phyloP scores from a whole-genome alignment of 2,888 invertebrate species.

The Phyllotreta striolata region DNA sequence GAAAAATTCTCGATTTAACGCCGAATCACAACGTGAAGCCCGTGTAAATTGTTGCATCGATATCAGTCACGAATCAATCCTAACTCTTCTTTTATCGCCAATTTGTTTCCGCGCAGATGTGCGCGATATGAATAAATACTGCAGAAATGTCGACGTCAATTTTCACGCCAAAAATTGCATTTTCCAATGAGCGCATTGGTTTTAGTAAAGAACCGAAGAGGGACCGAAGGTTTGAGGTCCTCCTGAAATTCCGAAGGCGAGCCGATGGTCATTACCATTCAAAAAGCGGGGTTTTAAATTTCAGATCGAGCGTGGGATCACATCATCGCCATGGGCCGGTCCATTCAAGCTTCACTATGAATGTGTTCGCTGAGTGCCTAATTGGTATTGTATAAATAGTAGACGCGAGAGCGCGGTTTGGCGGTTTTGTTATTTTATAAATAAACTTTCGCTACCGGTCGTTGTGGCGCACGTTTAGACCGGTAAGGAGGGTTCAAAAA shows the following conservation, averaged over 20 bases:
- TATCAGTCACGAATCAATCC: background rate
- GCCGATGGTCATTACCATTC: constrained; percentile 41
- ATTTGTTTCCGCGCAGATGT: too few relatives aligned
- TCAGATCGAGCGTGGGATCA: constrained; percentile 47
- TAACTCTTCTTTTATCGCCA: too few relatives aligned
- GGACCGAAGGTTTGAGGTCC: background rate
- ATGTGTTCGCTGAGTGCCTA: constrained; percentile 52
- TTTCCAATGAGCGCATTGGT: too few relatives aligned
- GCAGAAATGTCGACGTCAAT: too few relatives aligned
- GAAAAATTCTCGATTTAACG: constrained; percentile 46
- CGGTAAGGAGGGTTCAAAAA: too few relatives aligned
- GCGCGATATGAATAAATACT: too few relatives aligned
- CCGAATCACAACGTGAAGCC: constrained; percentile 44
- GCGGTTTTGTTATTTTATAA: constrained; percentile 50
- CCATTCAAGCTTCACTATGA: constrained; percentile 42
- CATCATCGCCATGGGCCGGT: constrained; percentile 26
- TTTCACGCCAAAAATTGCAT: too few relatives aligned
- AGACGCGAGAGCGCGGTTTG: constrained; percentile 45
- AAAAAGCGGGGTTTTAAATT: constrained; percentile 52
- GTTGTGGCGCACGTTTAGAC: constrained; percentile 5
- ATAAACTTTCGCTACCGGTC: constrained; percentile 45
- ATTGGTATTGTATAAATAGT: constrained; percentile 54
- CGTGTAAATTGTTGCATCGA: background rate
- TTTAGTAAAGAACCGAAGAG: background rate
- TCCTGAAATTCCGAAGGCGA: background rate